Base-by-base conservation (phyloP, 1,140 invertebrate species). In the Bombus waltoni region DNA sequence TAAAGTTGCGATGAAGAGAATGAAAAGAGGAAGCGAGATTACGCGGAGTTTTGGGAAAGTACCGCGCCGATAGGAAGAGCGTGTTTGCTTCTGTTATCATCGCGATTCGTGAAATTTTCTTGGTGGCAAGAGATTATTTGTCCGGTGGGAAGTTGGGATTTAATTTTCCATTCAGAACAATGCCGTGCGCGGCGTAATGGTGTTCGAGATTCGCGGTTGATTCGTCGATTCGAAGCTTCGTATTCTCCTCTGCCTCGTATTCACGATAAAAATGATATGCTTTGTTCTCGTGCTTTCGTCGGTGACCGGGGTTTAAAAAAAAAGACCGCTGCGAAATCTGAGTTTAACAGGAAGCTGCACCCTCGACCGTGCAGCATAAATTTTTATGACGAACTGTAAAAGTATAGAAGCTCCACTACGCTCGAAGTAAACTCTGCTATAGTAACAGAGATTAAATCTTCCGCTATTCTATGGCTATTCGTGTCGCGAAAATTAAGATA, bases 81-180 rank as follows among this genome's bases (percentile, higher is more conserved):
- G 44, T 35, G 66, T 78, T 87, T 84, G 85, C 78, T 78, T 87
- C 85, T 47, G 85, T 70, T 84, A 84, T 84, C 85, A 22, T 74
- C 59, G 59, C 70, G 70, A 83, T 78, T 72, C 75, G 65, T 18
- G 73, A 83, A 76, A 77, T 77, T 83, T 62, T 72, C 84, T 38
- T 28, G 38, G 10, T 25, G 62, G 6, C 25, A 4, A 32, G 44
- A 73, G 66, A 76, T 75, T 84, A 81, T 83, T 82, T n/a, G 13
- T 1, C 38, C 53, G 72, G 65, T 25, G 81, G 47, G 86, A 90
- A 90, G 83, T 90, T 90, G 81, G 76, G 88, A 90, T 76, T 89
- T 88, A 88, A 89, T 89, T 85, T 86, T 71, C 81, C 73, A 62
- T 65, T 40, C 22, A 59, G 70, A 77, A 85, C 83, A 80, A 89